Evolutionary conservation across 92 coral and sea anemone species (phyloP).

Genomic region (Umimayanthus chanpuru): DNA sequence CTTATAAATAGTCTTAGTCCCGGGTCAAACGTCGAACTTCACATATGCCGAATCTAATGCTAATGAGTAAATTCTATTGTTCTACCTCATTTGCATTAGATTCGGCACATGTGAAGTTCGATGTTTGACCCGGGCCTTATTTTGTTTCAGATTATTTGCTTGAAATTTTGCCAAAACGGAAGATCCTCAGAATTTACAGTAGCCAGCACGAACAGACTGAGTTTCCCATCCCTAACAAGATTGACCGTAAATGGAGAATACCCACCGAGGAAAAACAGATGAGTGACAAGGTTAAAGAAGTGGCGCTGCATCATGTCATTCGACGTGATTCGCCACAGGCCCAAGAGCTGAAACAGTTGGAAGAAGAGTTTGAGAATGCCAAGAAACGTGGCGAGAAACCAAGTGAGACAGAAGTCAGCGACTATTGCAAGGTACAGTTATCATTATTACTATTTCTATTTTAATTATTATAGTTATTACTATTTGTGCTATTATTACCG

Average conservation of each 20-base stretch:
- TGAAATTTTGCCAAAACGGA: constrained; percentile 57
- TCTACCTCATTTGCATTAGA: too few species aligned
- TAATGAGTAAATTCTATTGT: too few species aligned
- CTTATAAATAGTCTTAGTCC: too few species aligned
- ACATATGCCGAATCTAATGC: too few species aligned
- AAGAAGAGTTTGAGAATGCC: constrained; percentile 50
- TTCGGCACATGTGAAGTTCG: too few species aligned
- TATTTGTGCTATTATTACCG: too few species aligned
- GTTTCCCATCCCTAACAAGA: constrained; percentile 84
- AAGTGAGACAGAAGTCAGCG: constrained; percentile 30
- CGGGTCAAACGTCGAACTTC: too few species aligned
- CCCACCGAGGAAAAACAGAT: constrained; percentile 66
- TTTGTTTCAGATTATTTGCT: constrained; percentile 70
- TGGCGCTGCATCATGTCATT: constrained; percentile 88
- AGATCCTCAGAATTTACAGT: constrained; percentile 80
- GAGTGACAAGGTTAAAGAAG: constrained; percentile 60
- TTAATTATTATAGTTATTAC: too few species aligned
- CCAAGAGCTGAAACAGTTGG: constrained; percentile 46
- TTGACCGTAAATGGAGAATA: constrained; percentile 49
- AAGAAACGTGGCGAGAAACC: constrained; percentile 37
- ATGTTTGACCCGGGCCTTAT: too few species aligned
- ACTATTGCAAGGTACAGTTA: constrained; percentile 58
- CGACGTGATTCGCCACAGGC: constrained; percentile 58
- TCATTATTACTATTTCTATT: too few species aligned
- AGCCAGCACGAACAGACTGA: constrained; percentile 70